Evolutionary conservation across 2,113 vertebrate species (phyloP), one percentile per base, ranked within the genome.

Genomic region (Xyliphius kryptos): DNA sequence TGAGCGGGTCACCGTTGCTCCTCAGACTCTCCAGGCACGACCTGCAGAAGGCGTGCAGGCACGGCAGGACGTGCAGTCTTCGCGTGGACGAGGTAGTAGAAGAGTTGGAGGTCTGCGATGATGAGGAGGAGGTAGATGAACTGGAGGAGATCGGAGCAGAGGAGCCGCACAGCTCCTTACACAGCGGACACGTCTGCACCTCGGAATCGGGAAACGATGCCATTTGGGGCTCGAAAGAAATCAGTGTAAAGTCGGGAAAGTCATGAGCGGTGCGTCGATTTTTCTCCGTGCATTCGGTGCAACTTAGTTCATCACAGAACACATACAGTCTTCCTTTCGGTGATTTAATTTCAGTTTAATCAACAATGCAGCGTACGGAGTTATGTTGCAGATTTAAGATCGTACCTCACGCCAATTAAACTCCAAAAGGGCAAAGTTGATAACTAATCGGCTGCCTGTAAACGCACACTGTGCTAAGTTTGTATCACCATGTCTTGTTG

Each of bases 21-120:
- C 88, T 80, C 79, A 89, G 89, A 78, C 88, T 82, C 81, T 93
- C 91, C 78, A 92, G 81, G 80, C 91, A 92, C 59, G 85, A 85
- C 79, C 89, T 85, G 84, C 91, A 92, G 80, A 91, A 90, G 70
- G 91, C 89, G 84, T 91, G 91, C 66, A 91, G 79, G 76, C 90
- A 91, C 55, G 90, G 91, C 76, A 93, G 79, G 76, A 91, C 88
- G 80, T 89, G 90, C 38, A 91, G 81, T 70, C 88, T 82, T 67
- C 87, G 82, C 70, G 68, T 58, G 53, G 74, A 76, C 56, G 72
- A 78, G 72, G 70, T 69, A 67, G 80, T 55, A 43, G 71, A 82
- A 36, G 73, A 71, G 59, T 62, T 75, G 36, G 81, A 81, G 67
- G 89, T 88, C 78, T 89, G 88, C 54, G 89, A 89, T 32, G 87